Base-by-base conservation (phyloP, 2,888 invertebrate species). In the Panopea generosa region DNA sequence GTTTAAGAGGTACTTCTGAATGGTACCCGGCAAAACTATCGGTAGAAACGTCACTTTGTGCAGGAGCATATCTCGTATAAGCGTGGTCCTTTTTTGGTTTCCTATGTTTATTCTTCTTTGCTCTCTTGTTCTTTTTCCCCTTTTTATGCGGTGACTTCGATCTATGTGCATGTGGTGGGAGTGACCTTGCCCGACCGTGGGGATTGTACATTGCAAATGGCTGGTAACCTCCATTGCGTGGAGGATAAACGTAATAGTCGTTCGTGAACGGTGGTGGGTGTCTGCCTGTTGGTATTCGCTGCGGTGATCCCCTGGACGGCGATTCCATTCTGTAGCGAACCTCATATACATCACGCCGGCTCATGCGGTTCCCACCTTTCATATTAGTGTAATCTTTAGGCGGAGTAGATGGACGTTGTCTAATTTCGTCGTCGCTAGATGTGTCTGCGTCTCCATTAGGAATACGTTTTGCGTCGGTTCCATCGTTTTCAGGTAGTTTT, bases 301-400 rank as follows among this genome's bases (percentile, higher is more conserved):
- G 33, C 33, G 33, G 33, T 33, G 33, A 11, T 33, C 33, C 62
- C 33, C 60, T 16, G 14, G 62, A 53, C 1, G 66, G 57, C 43
- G 59, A n/a, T 16, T 45, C 49, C n/a, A 47, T 56, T 7, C 63
- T 59, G 52, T 55, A 61, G 24, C 75, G 71, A 11, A 69, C 67
- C 47, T 86, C 84, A 53, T 83, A 83, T n/a, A 77, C 71, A 14
- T 86, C 86, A 9, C 83, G 69, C 61, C 85, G 77, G 68, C 86
- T 86, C 69, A 81, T 68, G 2, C 86, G 76, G 20, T 80, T 65
- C 9, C 77, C 71, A 6, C 59, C 22, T n/a, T 63, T 63, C 40
- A 68, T 61, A 27, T 71, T 45, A 26, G 87, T 87, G 74, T 90
- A 90, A 76, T 91, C 90, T 4, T 83, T 84, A 4, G 89, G 87